Conservation (phyloP, 2,888 invertebrate genomes). For the Drosophila antonietae region DNA sequence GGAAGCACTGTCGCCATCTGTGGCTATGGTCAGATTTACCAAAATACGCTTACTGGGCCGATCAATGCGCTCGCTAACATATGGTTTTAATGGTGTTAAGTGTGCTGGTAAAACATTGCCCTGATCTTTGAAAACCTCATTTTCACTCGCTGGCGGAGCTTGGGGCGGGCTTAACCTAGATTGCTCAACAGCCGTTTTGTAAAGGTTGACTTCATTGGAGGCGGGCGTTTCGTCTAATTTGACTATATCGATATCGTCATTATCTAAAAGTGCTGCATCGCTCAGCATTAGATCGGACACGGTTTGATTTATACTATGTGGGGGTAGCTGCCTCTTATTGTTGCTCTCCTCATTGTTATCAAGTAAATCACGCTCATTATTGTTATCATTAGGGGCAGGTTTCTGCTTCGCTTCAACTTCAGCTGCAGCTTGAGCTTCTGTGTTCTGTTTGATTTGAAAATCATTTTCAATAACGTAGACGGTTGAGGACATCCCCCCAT, state of each 20-base stretch:
- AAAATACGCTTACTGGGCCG: conserved; percentile 87
- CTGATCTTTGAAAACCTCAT: conserved; percentile 65
- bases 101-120: conserved; percentile 23
- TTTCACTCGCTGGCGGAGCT: conserved; percentile 48
- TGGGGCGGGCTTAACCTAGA: conserved; percentile 11
- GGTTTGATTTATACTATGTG: conserved; percentile 56
- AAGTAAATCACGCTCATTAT: conserved; percentile 82
- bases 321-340: conserved; percentile 14
- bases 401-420: conserved; percentile 32
- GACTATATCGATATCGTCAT: conserved; percentile 82
- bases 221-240: conserved; percentile 74
- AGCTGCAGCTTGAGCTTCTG: conserved; percentile 19
- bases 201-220: conserved; percentile 78
- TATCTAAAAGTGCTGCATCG: conserved; percentile 74
- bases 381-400: conserved; percentile 69
- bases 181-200: conserved; percentile 70
- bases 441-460: conserved; percentile 77
- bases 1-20: conserved; percentile 87
- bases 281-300: conserved; percentile 81
- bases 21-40: conserved; percentile 92
- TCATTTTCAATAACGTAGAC: conserved; percentile 72
- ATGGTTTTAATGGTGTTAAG: conserved; percentile 65
- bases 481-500: conserved; percentile 30
- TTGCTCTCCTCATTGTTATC: conserved; percentile 69
- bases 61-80: conserved; percentile 72